phyloP scores from a whole-genome alignment of 2,797 vertebrate genomes.

The Chiropotes sagulatus region DNA sequence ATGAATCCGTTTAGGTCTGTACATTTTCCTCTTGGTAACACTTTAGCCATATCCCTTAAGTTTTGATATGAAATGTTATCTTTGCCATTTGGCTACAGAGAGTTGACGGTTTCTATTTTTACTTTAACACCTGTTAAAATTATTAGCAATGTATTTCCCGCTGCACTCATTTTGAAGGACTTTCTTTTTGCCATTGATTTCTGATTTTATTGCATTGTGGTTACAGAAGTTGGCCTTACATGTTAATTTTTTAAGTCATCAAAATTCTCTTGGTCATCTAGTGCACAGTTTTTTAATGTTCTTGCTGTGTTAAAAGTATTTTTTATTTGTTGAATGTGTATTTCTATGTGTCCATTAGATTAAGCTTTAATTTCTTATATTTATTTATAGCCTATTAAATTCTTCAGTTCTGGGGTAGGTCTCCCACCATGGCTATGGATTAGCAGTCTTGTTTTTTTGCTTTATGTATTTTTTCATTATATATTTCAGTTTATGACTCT shows the following conservation, averaged over 20 bases:
- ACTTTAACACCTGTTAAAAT: not conserved
- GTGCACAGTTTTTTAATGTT: not conserved
- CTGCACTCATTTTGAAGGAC: not conserved
- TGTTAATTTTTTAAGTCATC: not conserved
- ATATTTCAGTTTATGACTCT: not conserved
- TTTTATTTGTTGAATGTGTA: not conserved
- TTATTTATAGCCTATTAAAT: not conserved
- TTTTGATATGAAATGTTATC: not conserved
- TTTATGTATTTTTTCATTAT: fast-evolving
- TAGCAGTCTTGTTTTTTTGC: fast-evolving
- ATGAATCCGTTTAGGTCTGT: not conserved
- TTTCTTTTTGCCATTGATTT: not conserved
- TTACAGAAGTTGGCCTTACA: not conserved
- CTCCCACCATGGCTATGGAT: fast-evolving
- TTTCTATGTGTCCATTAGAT: not conserved
- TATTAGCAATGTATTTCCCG: too few relatives aligned
- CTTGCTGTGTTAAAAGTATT: too few relatives aligned
- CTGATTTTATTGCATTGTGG: not conserved
- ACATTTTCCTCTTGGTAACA: not conserved
- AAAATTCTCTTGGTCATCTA: not conserved
- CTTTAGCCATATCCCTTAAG: not conserved
- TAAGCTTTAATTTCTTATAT: not conserved
- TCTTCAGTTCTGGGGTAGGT: too few relatives aligned
- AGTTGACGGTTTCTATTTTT: not conserved
- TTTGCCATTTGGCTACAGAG: not conserved